A percentile compares a stretch with the other conserved stretches of the same genome.
Evolutionary conservation across 2,888 invertebrate species (phyloP).

Genomic region (Microplitis manilae): DNA sequence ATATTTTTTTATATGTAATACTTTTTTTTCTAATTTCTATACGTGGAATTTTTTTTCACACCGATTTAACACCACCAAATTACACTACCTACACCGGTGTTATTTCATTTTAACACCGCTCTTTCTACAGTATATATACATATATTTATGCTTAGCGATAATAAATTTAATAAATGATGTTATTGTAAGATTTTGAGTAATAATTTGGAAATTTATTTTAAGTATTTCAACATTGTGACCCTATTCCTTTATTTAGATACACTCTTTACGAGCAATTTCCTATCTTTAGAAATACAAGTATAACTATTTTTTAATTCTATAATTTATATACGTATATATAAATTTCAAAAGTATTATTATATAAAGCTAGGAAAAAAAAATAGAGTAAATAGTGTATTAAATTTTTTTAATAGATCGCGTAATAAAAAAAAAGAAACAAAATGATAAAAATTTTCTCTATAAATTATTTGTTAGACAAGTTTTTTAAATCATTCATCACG

Average conservation of each 20-base stretch:
- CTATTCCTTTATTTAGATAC: conserved; percentile 1
- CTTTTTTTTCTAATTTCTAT: too few relatives aligned
- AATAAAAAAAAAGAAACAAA: background rate
- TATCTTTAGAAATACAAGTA: background rate
- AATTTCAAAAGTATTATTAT: background rate
- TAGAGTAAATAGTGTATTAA: background rate
- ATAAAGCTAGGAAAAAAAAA: background rate
- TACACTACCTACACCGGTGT: too few relatives aligned
- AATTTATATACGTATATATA: background rate
- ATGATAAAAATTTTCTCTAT: too few relatives aligned
- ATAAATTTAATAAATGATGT: background rate
- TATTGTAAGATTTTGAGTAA: background rate
- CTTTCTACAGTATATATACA: background rate
- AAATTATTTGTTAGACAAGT: too few relatives aligned
- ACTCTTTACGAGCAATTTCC: background rate
- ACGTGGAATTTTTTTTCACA: too few relatives aligned
- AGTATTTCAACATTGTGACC: conserved; percentile 1
- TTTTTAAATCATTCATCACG: conserved; percentile 1
- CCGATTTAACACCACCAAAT: too few relatives aligned
- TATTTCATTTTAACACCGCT: too few relatives aligned
- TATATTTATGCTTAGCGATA: background rate
- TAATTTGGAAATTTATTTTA: background rate
- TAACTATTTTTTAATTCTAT: background rate
- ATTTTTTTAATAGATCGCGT: background rate
- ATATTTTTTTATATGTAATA: too few relatives aligned